Evolutionary conservation across 2,888 invertebrate genomes (phyloP).

Genomic region (Diploptera punctata): DNA sequence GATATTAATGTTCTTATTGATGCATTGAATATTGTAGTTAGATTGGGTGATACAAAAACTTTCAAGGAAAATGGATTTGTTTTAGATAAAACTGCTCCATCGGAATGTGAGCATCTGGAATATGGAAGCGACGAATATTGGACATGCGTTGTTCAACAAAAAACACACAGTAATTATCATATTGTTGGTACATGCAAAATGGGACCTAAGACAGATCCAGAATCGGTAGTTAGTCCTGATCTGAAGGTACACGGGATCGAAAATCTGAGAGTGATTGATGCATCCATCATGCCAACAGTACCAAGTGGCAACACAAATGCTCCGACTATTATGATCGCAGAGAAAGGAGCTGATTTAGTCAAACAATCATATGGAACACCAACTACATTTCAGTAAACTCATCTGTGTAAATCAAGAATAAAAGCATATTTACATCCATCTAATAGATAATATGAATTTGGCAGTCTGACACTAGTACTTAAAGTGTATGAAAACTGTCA

Average conservation of each 20-base stretch:
- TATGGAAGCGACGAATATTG: conserved; percentile 73
- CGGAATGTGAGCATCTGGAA: conserved; percentile 61
- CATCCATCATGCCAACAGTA: conserved; percentile 52
- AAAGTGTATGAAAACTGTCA: no score
- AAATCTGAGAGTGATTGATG: conserved; percentile 52
- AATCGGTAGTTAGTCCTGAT: conserved; percentile 69
- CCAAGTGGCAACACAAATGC: conserved; percentile 53
- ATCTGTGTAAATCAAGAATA: no score
- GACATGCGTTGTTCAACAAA: conserved; percentile 66
- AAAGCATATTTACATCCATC: no score
- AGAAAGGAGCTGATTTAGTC: conserved; percentile 52
- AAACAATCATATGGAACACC: no score
- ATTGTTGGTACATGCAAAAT: conserved; percentile 74
- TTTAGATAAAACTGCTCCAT: conserved; percentile 63
- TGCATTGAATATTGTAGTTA: conserved; percentile 56
- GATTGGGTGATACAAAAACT: conserved; percentile 64
- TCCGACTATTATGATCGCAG: conserved; percentile 53
- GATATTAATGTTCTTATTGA: conserved; percentile 60
- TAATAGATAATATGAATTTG: no score
- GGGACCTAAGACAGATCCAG: conserved; percentile 67
- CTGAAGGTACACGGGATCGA: conserved; percentile 48
- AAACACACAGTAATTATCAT: conserved; percentile 74
- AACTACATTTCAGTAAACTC: no score
- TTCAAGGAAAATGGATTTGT: conserved; percentile 64
- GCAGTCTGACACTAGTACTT: no score